Evolutionary conservation across 2,113 vertebrate species (phyloP).

Genomic region (Herpailurus yagouaroundi): DNA sequence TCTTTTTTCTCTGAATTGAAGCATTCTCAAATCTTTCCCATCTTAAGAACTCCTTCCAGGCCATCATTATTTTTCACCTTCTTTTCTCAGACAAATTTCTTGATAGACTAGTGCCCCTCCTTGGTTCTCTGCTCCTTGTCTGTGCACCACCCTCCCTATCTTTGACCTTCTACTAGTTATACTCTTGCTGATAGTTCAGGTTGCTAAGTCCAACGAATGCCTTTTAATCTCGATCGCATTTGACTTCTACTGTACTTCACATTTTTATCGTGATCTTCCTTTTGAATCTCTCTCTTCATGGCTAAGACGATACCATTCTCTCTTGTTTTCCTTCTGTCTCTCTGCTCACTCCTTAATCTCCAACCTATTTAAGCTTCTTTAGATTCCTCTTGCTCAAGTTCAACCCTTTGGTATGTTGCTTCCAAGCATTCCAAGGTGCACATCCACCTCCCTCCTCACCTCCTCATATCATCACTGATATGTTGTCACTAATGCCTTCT

Average conservation of each 20-base stretch:
- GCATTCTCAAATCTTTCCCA: background rate
- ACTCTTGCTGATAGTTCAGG: background rate
- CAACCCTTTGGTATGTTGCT: background rate
- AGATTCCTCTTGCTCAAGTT: background rate
- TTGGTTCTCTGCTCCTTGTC: background rate
- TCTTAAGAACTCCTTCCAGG: background rate
- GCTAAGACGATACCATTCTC: background rate
- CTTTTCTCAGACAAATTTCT: background rate
- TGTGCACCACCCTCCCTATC: rapidly evolving
- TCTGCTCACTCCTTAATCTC: background rate
- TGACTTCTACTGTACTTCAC: background rate
- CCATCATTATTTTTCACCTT: background rate
- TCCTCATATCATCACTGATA: no score
- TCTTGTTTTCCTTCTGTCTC: background rate
- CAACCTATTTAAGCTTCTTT: background rate
- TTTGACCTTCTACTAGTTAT: background rate
- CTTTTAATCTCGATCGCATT: background rate
- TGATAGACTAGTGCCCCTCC: background rate
- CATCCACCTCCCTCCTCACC: background rate
- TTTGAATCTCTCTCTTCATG: background rate
- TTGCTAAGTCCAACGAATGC: background rate
- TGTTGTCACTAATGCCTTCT: no score
- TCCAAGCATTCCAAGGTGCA: background rate
- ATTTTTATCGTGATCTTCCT: background rate
- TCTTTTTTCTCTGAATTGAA: background rate